These are phyloP conservation scores for Halocynthia aurantium DNA, from an alignment of 23 tunicate genomes.

Conservation along the genomic window DNA sequence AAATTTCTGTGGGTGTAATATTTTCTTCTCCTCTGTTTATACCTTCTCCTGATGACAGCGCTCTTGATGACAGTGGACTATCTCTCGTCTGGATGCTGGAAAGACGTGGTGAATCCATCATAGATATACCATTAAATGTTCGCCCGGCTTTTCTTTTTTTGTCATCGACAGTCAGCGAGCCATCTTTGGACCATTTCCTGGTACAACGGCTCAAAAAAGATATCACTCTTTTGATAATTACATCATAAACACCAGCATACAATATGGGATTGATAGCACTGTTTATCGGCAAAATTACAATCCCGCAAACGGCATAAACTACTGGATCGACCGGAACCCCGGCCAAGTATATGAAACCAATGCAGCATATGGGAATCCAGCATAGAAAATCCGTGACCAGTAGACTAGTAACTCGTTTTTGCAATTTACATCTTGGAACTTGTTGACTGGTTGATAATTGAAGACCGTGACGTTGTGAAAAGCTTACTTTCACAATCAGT, in stretches of 20 bases:
- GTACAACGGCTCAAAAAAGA: too few relatives aligned
- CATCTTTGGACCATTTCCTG: too few relatives aligned
- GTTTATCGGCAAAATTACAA: constrained; percentile 66
- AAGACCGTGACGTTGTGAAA: background rate
- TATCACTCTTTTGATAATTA: too few relatives aligned
- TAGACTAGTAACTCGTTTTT: constrained; percentile 42
- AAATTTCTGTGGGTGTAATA: too few relatives aligned
- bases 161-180: too few relatives aligned
- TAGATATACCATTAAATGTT: too few relatives aligned
- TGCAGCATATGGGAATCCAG: constrained; percentile 70
- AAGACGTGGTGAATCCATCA: too few relatives aligned
- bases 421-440: constrained; percentile 40
- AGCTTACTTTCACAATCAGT: constrained; percentile 14
- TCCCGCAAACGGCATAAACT: constrained; percentile 46
- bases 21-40: too few relatives aligned
- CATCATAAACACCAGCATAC: constrained; percentile 39
- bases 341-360: constrained; percentile 25
- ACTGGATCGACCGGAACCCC: constrained; percentile 22
- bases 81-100: too few relatives aligned
- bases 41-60: too few relatives aligned
- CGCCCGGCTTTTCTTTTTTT: too few relatives aligned
- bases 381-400: constrained; percentile 66
- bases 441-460: constrained; percentile 6
- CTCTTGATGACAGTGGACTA: too few relatives aligned
- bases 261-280: constrained; percentile 75